phyloP scores from a whole-genome alignment of 2,797 vertebrate genomes.

The Brotula barbata region DNA sequence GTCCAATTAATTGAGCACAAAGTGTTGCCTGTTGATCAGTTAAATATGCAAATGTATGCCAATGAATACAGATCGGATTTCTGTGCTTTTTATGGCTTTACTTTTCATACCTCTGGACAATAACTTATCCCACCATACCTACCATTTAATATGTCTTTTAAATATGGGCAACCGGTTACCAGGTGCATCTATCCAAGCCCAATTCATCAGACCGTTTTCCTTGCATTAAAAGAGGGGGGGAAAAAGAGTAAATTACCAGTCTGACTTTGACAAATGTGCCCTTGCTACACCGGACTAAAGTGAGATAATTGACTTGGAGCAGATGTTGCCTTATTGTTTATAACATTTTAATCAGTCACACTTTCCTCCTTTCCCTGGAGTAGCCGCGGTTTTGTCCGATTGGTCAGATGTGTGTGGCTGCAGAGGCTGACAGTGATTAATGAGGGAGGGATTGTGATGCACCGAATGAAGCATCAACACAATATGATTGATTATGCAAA shows the following conservation, averaged over 20 bases:
- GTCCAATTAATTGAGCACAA: no score
- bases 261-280: constrained; percentile 46
- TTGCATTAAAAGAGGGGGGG: constrained; percentile 7
- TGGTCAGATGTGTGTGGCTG: constrained; percentile 39
- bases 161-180: constrained; percentile 7
- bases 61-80: background rate
- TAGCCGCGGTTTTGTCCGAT: constrained; percentile 29
- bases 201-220: background rate
- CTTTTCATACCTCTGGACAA: background rate
- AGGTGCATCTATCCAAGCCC: background rate
- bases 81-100: background rate
- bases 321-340: constrained; percentile 43
- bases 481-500: constrained; percentile 37
- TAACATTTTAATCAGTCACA: constrained; percentile 51
- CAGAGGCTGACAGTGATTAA: constrained; percentile 52
- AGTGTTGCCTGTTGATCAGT: background rate
- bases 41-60: background rate
- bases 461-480: constrained; percentile 29
- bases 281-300: constrained; percentile 16
- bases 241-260: constrained; percentile 8
- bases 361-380: constrained; percentile 21
- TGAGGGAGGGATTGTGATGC: constrained; percentile 23
- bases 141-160: background rate
- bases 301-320: constrained; percentile 46
- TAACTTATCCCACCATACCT: background rate